Base-by-base conservation (phyloP, 2,797 vertebrate genomes). In the Momotus momota region DNA sequence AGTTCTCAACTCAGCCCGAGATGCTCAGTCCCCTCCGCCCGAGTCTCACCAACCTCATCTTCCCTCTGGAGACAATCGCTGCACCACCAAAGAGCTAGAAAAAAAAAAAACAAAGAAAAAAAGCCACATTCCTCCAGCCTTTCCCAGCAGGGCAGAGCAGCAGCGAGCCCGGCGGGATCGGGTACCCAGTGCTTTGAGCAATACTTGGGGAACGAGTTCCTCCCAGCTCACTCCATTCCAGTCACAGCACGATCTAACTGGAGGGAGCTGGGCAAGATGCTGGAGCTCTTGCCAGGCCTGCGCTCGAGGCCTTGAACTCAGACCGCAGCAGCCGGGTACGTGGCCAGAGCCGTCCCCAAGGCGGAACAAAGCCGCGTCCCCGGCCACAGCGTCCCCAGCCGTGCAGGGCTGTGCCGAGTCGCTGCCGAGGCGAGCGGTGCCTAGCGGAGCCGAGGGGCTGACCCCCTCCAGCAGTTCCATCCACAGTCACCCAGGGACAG, bases 261-360 rank as follows among this genome's bases (percentile, higher is more conserved):
- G 51, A 22, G 19, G 17, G 21, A 58, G 38, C 25, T 10, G 12
- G 46, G 18, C 0, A 3, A 29, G 21, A 10, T 0, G 0, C 0
- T 0, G 23, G 21, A 35, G 23, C 33, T 58, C 57, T 58, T 35
- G 21, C 23, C 54, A 65, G 38, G 10, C 7, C 0, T 0, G 12
- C 0, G 0, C 60, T 33, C 14, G 2, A 33, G 40, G 4, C 1
- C 3, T 13, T 7, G 33, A n/a, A 29, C 25, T 67, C 14, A 6
- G 27, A 19, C 49, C 2, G 1, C n/a, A 48, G 60, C 41, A 41
- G 9, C 3, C 3, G 6, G 27, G 16, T 1, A 3, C 0, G 1
- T 0, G 3, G 17, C 17, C 33, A 49, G 51, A 12, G 46, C 19
- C 38, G 12, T 26, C 5, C 1, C 2, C 1, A 7, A 9, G 40